These are phyloP conservation scores for Lethocerus indicus DNA, from an alignment of 1,140 invertebrate genomes.

Conservation along the genomic window DNA sequence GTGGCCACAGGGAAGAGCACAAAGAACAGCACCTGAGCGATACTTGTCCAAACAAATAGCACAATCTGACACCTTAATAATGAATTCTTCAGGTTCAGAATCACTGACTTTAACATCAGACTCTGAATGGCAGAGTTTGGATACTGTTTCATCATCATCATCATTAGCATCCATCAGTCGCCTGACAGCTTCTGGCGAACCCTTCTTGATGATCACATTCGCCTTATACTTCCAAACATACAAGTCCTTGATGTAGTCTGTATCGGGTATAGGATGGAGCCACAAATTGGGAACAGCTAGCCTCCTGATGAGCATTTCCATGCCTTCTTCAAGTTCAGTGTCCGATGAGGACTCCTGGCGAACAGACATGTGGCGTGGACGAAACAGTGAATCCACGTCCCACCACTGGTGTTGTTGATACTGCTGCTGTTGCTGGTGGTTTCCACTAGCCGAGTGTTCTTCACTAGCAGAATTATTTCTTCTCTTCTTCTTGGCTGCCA, in stretches of 20 bases:
- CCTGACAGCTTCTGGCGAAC: constrained; percentile 7
- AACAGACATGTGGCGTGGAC: constrained; percentile 19
- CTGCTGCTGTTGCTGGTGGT: not conserved
- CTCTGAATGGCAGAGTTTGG: constrained; percentile 2
- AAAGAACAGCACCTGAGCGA: constrained; percentile 22
- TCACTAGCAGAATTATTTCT: not conserved
- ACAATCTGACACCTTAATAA: constrained; percentile 24
- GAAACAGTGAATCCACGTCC: constrained; percentile 20
- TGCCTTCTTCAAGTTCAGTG: constrained; percentile 21
- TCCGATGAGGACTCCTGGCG: constrained; percentile 19
- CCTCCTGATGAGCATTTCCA: constrained; percentile 26
- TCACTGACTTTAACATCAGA: not conserved
- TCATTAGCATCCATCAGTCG: constrained; percentile 1
- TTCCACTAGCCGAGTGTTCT: not conserved
- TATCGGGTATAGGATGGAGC: constrained; percentile 26
- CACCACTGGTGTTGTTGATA: constrained; percentile 16
- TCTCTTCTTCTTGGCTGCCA: not conserved
- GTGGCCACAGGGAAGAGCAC: constrained; percentile 35
- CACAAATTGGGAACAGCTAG: constrained; percentile 30
- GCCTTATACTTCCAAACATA: constrained; percentile 26
- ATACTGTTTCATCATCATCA: not conserved
- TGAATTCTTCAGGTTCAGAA: no score
- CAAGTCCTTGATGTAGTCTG: constrained; percentile 32
- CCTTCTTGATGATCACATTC: not conserved
- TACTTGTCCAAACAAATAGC: constrained; percentile 36